These are phyloP conservation scores for Pollachius pollachius DNA, from an alignment of 2,113 vertebrate species.

Conservation along the genomic window DNA sequence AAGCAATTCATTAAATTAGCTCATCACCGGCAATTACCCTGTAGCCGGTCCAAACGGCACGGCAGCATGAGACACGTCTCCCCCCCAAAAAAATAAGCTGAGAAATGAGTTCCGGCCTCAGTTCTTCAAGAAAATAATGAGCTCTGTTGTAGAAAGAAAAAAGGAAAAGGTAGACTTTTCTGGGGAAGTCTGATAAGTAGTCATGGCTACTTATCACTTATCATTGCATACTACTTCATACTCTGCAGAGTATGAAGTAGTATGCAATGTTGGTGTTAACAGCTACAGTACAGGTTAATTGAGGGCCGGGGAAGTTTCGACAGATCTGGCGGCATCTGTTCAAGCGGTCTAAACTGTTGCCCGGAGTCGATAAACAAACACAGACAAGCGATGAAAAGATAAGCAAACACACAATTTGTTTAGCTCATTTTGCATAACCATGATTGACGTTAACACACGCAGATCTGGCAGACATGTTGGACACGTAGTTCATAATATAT, in stretches of 20 bases:
- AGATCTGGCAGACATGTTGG: neutral
- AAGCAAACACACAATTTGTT: constrained; percentile 16
- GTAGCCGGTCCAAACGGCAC: constrained; percentile 61
- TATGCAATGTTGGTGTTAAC: constrained; percentile 55
- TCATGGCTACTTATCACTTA: too few relatives aligned
- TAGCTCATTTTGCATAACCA: too few relatives aligned
- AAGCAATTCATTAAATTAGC: constrained; percentile 84
- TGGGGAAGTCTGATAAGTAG: constrained; percentile 58
- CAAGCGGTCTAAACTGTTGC: neutral
- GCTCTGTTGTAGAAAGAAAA: constrained; percentile 44
- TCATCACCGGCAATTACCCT: constrained; percentile 78
- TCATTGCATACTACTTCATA: too few relatives aligned
- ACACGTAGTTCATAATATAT: neutral
- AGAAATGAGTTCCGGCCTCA: constrained; percentile 51
- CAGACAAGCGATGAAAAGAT: constrained; percentile 39
- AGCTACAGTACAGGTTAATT: constrained; percentile 70
- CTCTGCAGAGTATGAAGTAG: constrained; percentile 54
- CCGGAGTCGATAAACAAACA: constrained; percentile 35
- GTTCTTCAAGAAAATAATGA: constrained; percentile 67
- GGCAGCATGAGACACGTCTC: constrained; percentile 33
- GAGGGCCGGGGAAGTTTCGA: constrained; percentile 67
- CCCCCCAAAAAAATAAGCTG: constrained; percentile 24
- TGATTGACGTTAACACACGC: too few relatives aligned
- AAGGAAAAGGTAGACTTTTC: constrained; percentile 32
- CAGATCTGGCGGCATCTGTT: constrained; percentile 29